Evolutionary conservation across 2,888 invertebrate species (phyloP).

Genomic region (Acanthosepion lycidas): DNA sequence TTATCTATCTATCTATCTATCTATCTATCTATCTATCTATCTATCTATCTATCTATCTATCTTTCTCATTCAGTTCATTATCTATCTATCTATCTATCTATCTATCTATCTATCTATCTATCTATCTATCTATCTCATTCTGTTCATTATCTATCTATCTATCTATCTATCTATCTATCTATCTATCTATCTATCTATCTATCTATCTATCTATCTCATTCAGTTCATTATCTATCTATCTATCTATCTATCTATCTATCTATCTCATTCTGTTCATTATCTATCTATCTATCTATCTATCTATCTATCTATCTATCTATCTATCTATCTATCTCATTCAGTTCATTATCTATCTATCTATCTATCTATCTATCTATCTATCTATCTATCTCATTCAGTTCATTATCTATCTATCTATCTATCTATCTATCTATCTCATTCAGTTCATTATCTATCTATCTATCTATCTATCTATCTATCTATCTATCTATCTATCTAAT

Average conservation of each 20-base stretch:
- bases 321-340: not conserved
- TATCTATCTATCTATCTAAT: no score
- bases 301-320: not conserved
- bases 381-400: not conserved
- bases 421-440: not conserved
- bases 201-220: not conserved
- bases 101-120: not conserved
- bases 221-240: not conserved
- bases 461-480: no score
- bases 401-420: not conserved
- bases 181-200: not conserved
- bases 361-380: not conserved
- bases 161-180: not conserved
- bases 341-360: not conserved
- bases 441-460: not conserved
- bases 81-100: not conserved
- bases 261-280: no score
- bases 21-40: no score
- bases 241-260: not conserved
- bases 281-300: not conserved
- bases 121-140: not conserved
- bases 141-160: not conserved
- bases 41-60: no score
- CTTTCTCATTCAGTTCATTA: not conserved
- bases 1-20: no score